Conservation (phyloP, 2,888 invertebrate genomes). For the Apamea anceps region DNA sequence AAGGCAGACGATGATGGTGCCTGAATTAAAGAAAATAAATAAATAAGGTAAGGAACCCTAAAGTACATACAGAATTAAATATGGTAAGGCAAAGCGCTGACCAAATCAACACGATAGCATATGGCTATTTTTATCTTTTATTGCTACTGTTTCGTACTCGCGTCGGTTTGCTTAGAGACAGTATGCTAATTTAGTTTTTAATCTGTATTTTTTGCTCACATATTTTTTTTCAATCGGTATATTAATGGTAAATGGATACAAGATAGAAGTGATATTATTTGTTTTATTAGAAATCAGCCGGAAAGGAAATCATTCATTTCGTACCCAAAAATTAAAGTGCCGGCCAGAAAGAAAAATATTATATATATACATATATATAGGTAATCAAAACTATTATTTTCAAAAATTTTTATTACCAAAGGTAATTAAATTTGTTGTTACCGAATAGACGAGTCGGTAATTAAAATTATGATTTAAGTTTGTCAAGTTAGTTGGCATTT, state of each 20-base stretch:
- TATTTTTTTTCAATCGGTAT: background rate
- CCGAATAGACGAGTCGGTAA: too few relatives aligned
- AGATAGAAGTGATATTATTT: background rate
- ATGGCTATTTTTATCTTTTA: constrained; percentile 50
- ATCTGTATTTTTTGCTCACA: background rate
- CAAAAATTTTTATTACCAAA: too few relatives aligned
- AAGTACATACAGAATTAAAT: constrained; percentile 54
- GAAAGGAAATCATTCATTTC: too few relatives aligned
- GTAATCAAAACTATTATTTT: too few relatives aligned
- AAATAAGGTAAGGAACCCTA: constrained; percentile 31
- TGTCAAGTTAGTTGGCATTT: too few relatives aligned
- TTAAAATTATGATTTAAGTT: too few relatives aligned
- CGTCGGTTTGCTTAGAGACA: constrained; percentile 10
- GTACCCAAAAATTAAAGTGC: too few relatives aligned
- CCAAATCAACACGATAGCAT: constrained; percentile 52
- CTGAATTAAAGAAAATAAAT: background rate
- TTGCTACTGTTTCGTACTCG: constrained; percentile 25
- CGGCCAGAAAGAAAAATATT: too few relatives aligned
- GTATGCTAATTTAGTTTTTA: constrained; percentile 5
- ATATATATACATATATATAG: too few relatives aligned
- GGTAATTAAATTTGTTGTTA: too few relatives aligned
- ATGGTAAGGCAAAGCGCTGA: constrained; percentile 55
- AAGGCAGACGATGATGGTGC: background rate
- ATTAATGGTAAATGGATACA: background rate
- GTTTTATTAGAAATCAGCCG: too few relatives aligned